A percentile compares a stretch with the other conserved stretches of the same genome.
phyloP scores from a whole-genome alignment of 2,888 invertebrate genomes.

The Xanthorhoe spadicearia region DNA sequence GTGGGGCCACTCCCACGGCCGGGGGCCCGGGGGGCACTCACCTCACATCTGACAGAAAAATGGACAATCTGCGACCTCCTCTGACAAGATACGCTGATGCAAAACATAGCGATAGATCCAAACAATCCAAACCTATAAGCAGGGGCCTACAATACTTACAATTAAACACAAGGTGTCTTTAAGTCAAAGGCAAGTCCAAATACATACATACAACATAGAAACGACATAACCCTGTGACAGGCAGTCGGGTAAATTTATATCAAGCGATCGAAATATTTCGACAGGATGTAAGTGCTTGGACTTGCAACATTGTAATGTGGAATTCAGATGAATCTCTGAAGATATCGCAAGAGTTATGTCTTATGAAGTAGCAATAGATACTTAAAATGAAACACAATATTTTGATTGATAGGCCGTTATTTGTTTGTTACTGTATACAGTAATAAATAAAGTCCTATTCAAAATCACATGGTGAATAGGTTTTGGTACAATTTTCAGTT shows the following conservation, averaged over 20 bases:
- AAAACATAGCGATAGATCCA: background rate
- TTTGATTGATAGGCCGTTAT: background rate
- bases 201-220: background rate
- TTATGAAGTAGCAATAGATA: background rate
- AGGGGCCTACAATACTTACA: no score
- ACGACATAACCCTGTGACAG: background rate
- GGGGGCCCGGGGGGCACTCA: conserved; percentile 63
- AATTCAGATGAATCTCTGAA: background rate
- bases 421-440: no score
- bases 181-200: no score
- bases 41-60: conserved; percentile 41
- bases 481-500: no score
- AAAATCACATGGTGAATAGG: no score
- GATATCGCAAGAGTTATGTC: background rate
- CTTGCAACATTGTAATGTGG: conserved; percentile 11
- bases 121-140: no score
- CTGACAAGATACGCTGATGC: conserved; percentile 34
- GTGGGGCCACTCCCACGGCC: conserved; percentile 68
- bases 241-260: conserved; percentile 5
- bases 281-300: background rate
- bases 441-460: no score
- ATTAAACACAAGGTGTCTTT: no score
- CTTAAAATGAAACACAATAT: background rate
- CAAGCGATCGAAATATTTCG: conserved; percentile 5
- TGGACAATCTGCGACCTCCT: conserved; percentile 52